These are phyloP conservation scores for Ptychochromis oligacanthus DNA, from an alignment of 2,113 vertebrate species.

Conservation along the genomic window DNA sequence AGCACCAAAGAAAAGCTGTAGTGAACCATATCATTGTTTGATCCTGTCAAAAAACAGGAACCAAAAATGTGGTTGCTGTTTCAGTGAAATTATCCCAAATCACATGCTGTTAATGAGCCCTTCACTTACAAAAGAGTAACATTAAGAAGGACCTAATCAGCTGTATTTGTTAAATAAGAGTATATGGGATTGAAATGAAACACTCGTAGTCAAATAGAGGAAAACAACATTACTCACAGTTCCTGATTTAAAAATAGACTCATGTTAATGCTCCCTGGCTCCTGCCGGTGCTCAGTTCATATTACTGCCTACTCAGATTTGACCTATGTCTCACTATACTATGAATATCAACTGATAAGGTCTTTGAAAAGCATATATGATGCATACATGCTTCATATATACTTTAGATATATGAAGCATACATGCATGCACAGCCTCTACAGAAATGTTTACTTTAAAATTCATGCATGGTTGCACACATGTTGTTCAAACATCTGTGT, in stretches of 20 bases:
- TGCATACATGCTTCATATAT: background rate
- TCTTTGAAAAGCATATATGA: background rate
- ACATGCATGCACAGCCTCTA: conserved; percentile 14
- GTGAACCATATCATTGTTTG: background rate
- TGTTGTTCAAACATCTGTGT: conserved; percentile 15
- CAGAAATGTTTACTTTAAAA: conserved; percentile 30
- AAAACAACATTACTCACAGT: conserved; percentile 37
- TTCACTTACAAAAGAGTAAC: background rate
- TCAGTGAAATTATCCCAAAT: background rate
- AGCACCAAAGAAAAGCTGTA: background rate
- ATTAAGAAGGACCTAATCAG: background rate
- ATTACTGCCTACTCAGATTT: conserved; percentile 37
- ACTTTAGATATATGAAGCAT: background rate
- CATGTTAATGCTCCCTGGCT: conserved; percentile 29
- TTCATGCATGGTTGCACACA: conserved; percentile 25
- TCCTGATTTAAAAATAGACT: conserved; percentile 47
- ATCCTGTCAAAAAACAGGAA: background rate
- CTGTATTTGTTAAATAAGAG: conserved; percentile 16
- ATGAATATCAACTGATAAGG: conserved; percentile 12
- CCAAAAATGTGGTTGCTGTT: background rate
- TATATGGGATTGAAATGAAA: conserved; percentile 24
- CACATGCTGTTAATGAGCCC: background rate
- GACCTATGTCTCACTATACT: conserved; percentile 20
- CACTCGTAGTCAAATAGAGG: conserved; percentile 19
- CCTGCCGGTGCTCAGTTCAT: conserved; percentile 38